Evolutionary conservation across 2,888 invertebrate genomes (phyloP).

Genomic region (Liopterus haemorrhoidalis): DNA sequence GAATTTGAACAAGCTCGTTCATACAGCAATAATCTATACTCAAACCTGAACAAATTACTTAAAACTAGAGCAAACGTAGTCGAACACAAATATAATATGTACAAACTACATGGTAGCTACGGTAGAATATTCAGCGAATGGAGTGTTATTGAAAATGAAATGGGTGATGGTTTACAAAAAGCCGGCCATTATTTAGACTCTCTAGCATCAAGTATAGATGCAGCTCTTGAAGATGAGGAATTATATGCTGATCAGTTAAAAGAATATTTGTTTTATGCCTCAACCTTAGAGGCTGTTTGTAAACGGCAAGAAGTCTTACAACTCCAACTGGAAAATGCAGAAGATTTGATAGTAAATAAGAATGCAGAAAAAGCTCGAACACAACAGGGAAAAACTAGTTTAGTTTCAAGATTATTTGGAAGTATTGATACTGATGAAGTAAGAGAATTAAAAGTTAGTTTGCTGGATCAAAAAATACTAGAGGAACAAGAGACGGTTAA

Average conservation of each 20-base stretch:
- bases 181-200: slow-evolving; percentile 58
- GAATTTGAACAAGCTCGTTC: slow-evolving; percentile 69
- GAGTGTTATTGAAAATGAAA: slow-evolving; percentile 75
- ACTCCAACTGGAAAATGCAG: slow-evolving; percentile 64
- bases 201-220: slow-evolving; percentile 56
- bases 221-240: slow-evolving; percentile 74
- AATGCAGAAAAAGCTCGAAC: slow-evolving; percentile 53
- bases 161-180: slow-evolving; percentile 71
- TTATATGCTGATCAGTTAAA: slow-evolving; percentile 76
- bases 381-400: slow-evolving; percentile 60
- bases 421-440: slow-evolving; percentile 72
- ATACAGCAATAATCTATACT: slow-evolving; percentile 67
- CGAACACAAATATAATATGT: slow-evolving; percentile 69
- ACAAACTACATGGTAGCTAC: slow-evolving; percentile 75
- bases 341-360: slow-evolving; percentile 51
- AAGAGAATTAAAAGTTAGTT: slow-evolving; percentile 61
- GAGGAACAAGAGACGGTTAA: slow-evolving; percentile 55
- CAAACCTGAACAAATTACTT: slow-evolving; percentile 54
- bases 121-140: slow-evolving; percentile 79
- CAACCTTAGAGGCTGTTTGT: slow-evolving; percentile 67
- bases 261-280: slow-evolving; percentile 73
- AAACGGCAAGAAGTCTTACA: slow-evolving; percentile 68
- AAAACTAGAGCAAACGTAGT: slow-evolving; percentile 62
- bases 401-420: slow-evolving; percentile 70
- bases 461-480: slow-evolving; percentile 61